phyloP scores from a whole-genome alignment of 2,113 vertebrate species.

The Microcebus jonahi region DNA sequence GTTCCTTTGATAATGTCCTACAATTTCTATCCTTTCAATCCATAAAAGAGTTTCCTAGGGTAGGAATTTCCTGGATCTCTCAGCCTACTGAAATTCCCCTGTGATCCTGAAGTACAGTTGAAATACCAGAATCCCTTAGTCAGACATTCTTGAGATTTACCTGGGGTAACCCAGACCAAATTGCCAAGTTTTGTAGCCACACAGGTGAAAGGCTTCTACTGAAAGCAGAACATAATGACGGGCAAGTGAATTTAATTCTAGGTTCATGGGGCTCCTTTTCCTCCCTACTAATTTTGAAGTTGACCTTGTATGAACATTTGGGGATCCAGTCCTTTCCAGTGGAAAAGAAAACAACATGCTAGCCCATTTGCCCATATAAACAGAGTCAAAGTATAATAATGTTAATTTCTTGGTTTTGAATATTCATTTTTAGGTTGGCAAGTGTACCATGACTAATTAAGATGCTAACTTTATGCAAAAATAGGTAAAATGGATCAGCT shows the following conservation, averaged over 20 bases:
- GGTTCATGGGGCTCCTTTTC: not conserved
- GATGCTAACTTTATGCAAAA: conserved; percentile 14
- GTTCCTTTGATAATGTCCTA: not conserved
- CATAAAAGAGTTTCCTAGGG: not conserved
- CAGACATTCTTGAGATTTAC: not conserved
- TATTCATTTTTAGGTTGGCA: conserved; percentile 29
- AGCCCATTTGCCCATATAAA: not conserved
- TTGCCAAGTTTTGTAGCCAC: not conserved
- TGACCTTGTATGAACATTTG: not conserved
- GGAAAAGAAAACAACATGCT: not conserved
- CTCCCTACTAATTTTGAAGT: not conserved
- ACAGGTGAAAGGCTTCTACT: not conserved
- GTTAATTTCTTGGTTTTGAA: conserved; percentile 2
- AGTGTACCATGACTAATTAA: not conserved
- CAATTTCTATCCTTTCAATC: not conserved
- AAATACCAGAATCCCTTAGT: not conserved
- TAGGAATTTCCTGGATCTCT: not conserved
- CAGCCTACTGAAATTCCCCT: not conserved
- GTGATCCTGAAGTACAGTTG: not conserved
- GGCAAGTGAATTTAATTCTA: not conserved
- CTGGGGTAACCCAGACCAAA: not conserved
- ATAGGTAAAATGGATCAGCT: not conserved
- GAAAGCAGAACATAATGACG: not conserved
- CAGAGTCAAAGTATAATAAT: not conserved
- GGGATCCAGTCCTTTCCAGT: not conserved